Conservation (phyloP, 2,888 invertebrate species). For the Neoscelio sp. region DNA sequence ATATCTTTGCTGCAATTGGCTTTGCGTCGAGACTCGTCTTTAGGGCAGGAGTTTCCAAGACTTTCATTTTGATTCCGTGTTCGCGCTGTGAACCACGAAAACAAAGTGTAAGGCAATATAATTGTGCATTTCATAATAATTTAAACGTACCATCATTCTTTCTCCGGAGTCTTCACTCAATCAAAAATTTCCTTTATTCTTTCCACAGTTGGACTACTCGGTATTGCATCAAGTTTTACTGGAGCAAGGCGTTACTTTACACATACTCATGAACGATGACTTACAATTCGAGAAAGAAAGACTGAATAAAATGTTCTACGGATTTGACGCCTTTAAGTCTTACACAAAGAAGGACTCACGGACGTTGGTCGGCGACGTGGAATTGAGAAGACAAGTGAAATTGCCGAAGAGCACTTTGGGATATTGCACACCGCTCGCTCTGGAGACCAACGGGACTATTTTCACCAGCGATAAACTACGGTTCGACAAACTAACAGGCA, state of each 20-base stretch:
- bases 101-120: conserved; percentile 87
- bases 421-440: conserved; percentile 91
- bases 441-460: conserved; percentile 93
- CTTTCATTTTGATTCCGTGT: conserved; percentile 92
- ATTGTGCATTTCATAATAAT: conserved; percentile 3
- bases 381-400: conserved; percentile 86
- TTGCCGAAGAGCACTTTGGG: conserved; percentile 90
- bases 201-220: conserved; percentile 92
- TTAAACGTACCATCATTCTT: too few species aligned
- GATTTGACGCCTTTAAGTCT: conserved; percentile 90
- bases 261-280: conserved; percentile 92
- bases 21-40: conserved; percentile 90
- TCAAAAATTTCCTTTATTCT: conserved; percentile 43
- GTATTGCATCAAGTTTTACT: conserved; percentile 92
- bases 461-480: conserved; percentile 87
- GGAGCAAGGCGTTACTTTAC: conserved; percentile 92
- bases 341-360: conserved; percentile 92
- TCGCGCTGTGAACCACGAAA: conserved; percentile 88
- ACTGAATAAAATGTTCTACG: conserved; percentile 90
- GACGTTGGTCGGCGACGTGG: conserved; percentile 88
- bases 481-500: conserved; percentile 84
- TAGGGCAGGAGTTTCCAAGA: conserved; percentile 93
- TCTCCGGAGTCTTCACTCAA: too few species aligned
- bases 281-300: conserved; percentile 90
- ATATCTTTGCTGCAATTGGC: conserved; percentile 91